These are phyloP conservation scores for Bombus pascuorum DNA, from an alignment of 1,140 invertebrate genomes.

Conservation along the genomic window DNA sequence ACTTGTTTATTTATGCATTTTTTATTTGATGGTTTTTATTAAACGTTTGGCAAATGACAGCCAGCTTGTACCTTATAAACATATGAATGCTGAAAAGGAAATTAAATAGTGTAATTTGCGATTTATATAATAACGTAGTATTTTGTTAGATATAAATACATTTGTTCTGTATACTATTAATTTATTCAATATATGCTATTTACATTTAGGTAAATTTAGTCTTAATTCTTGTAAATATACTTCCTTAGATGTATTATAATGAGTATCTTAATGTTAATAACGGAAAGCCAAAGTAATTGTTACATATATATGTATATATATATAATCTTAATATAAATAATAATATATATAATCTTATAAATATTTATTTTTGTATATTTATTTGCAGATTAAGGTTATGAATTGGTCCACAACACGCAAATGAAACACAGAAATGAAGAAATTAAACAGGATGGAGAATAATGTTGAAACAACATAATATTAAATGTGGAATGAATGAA, in stretches of 20 bases:
- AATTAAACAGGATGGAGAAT: conserved; percentile 4
- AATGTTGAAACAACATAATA: conserved; percentile 20
- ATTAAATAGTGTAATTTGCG: not conserved
- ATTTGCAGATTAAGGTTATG: conserved; percentile 32
- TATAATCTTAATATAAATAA: no score
- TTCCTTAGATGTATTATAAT: no score
- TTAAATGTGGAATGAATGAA: not conserved
- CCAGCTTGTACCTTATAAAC: not conserved
- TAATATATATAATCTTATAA: no score
- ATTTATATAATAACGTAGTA: not conserved
- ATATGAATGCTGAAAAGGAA: not conserved
- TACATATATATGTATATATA: no score
- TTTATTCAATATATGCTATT: not conserved
- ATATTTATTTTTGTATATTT: conserved; percentile 26
- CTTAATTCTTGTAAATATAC: not conserved
- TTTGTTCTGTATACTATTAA: not conserved
- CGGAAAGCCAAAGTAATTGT: not conserved
- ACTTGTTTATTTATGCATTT: not conserved
- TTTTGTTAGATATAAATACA: not conserved
- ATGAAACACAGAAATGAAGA: not conserved
- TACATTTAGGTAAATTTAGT: not conserved
- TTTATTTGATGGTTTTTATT: not conserved
- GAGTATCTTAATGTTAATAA: no score
- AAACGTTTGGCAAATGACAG: not conserved
- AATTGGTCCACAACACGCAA: not conserved